phyloP scores from a whole-genome alignment of 1,140 invertebrate species.

The Drosophila erecta region DNA sequence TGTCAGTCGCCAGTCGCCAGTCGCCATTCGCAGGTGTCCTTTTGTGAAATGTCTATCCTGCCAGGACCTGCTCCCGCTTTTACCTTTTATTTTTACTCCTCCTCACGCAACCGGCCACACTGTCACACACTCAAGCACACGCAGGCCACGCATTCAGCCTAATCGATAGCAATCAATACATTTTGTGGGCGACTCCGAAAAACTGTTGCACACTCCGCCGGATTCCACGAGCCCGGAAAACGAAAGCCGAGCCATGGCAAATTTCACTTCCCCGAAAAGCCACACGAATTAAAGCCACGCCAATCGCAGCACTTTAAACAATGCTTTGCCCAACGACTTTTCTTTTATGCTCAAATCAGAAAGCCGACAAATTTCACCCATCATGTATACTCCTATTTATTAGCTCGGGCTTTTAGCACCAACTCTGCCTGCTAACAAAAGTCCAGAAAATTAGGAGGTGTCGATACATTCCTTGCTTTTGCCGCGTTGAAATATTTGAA shows the following conservation, averaged over 20 bases:
- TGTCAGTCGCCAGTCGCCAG: not conserved
- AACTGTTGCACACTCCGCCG: conserved; percentile 37
- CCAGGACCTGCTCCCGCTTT: not conserved
- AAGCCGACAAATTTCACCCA: too few species aligned
- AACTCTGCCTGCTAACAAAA: too few species aligned
- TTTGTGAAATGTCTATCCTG: conserved; percentile 53
- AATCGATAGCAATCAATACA: conserved; percentile 80
- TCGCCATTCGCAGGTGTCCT: not conserved
- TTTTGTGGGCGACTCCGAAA: conserved; percentile 34
- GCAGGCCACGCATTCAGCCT: conserved; percentile 12
- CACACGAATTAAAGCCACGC: too few species aligned
- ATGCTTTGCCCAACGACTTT: too few species aligned
- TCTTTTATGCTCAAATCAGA: not conserved
- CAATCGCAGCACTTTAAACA: not conserved
- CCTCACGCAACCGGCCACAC: conserved; percentile 26
- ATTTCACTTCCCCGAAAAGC: too few species aligned
- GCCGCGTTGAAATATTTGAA: too few species aligned
- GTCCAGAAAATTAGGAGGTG: too few species aligned
- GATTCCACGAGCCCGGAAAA: not conserved
- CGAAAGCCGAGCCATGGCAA: too few species aligned
- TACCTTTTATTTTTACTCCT: not conserved
- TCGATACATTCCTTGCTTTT: too few species aligned
- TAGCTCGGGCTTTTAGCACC: too few species aligned
- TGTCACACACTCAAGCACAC: not conserved
- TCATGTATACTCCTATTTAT: too few species aligned